Percentiles rank a stretch among this genome's conserved stretches.
phyloP scores from a whole-genome alignment of 2,888 invertebrate genomes.

The Hydroisotoma schaefferi region DNA sequence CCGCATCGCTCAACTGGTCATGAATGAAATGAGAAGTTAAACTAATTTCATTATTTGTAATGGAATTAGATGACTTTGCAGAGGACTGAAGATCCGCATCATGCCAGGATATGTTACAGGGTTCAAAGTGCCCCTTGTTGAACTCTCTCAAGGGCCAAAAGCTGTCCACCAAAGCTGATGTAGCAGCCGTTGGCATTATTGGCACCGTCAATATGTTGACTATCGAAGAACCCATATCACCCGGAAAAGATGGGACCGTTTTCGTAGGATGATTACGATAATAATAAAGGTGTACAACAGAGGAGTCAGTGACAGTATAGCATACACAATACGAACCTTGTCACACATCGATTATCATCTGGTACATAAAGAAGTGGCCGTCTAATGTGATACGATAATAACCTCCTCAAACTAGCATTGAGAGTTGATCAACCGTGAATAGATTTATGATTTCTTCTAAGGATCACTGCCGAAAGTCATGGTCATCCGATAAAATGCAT shows the following conservation, averaged over 20 bases:
- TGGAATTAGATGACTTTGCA: constrained; percentile 21
- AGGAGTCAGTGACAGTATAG: no score
- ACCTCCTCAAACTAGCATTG: no score
- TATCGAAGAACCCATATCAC: constrained; percentile 34
- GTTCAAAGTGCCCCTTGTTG: background rate
- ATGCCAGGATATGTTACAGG: background rate
- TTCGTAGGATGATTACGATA: background rate
- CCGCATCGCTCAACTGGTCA: constrained; percentile 15
- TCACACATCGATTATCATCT: no score
- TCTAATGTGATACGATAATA: no score
- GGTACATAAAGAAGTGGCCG: no score
- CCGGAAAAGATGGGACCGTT: constrained; percentile 45
- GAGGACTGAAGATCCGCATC: background rate
- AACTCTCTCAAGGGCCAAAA: constrained; percentile 37
- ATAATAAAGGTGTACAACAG: no score
- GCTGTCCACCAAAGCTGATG: constrained; percentile 29
- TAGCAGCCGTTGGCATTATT: constrained; percentile 21
- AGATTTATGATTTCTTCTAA: background rate
- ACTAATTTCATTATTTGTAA: constrained; percentile 5
- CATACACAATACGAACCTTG: no score
- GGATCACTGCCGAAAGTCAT: constrained; percentile 8
- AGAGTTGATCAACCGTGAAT: no score
- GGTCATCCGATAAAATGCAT: constrained; percentile 8
- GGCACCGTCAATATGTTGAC: no score
- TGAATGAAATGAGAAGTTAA: constrained; percentile 13